phyloP scores from a whole-genome alignment of 2,113 vertebrate genomes.

The Cynopterus brachyotis region DNA sequence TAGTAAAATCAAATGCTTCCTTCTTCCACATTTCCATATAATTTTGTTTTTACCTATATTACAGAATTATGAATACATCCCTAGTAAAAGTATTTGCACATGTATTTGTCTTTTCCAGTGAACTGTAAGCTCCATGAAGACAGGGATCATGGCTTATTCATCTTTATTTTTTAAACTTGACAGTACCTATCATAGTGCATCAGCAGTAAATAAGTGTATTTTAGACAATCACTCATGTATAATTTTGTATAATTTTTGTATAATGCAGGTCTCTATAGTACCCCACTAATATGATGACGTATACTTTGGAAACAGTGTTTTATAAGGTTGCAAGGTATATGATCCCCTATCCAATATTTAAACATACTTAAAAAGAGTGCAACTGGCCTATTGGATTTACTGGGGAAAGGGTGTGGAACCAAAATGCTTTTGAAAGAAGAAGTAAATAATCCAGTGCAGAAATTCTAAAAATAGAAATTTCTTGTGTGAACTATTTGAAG shows the following conservation, averaged over 20 bases:
- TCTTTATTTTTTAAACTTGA: background rate
- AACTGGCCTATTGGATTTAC: background rate
- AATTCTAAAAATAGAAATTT: background rate
- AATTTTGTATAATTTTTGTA: constrained; percentile 20
- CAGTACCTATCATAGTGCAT: background rate
- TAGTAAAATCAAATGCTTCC: constrained; percentile 10
- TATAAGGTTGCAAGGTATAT: background rate
- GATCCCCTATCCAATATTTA: background rate
- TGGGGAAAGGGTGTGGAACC: background rate
- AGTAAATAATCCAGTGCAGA: background rate
- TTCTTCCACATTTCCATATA: background rate
- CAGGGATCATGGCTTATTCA: background rate
- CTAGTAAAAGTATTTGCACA: background rate
- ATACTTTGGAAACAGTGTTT: background rate
- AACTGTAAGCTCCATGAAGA: background rate
- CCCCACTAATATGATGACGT: constrained; percentile 18
- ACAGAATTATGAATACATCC: background rate
- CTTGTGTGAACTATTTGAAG: constrained; percentile 16
- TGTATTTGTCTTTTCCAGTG: background rate
- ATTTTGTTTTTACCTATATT: background rate
- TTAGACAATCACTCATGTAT: constrained; percentile 12
- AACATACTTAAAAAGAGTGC: background rate
- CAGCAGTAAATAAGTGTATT: background rate
- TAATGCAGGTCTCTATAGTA: background rate
- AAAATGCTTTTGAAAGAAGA: constrained; percentile 31